phyloP scores from a whole-genome alignment of 2,888 invertebrate species.

The Drosophila nr. fundita region DNA sequence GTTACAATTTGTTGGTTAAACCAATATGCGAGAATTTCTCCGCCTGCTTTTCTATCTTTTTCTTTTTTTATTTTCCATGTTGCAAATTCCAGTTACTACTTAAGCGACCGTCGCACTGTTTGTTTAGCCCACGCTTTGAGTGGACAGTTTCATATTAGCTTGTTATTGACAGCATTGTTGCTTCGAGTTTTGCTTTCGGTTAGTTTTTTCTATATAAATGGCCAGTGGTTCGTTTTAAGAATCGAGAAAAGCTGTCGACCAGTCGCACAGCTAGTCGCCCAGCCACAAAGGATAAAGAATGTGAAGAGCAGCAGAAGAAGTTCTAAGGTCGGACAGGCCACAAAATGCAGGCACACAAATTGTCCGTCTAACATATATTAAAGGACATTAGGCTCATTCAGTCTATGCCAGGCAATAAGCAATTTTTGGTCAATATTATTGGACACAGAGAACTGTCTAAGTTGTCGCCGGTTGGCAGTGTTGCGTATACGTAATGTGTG shows the following conservation, averaged over 20 bases:
- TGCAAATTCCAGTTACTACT: neutral
- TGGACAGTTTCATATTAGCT: slow-evolving; percentile 62
- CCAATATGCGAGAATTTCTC: neutral
- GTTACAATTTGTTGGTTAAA: neutral
- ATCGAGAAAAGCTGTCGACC: slow-evolving; percentile 59
- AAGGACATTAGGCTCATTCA: slow-evolving; percentile 59
- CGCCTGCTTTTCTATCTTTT: neutral
- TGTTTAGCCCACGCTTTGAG: slow-evolving; percentile 28
- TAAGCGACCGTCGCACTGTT: slow-evolving; percentile 26
- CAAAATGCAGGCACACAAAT: slow-evolving; percentile 20
- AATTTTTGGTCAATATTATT: slow-evolving; percentile 70
- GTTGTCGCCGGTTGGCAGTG: slow-evolving; percentile 16
- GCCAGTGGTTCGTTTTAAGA: slow-evolving; percentile 34
- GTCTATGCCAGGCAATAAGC: slow-evolving; percentile 50
- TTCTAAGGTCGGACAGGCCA: slow-evolving; percentile 46
- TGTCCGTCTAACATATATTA: slow-evolving; percentile 36
- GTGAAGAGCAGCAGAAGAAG: slow-evolving; percentile 1
- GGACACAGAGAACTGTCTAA: slow-evolving; percentile 42
- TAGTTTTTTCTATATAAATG: slow-evolving; percentile 16
- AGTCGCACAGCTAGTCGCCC: slow-evolving; percentile 65
- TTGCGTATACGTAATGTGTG: slow-evolving; percentile 65
- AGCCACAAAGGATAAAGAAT: slow-evolving; percentile 48
- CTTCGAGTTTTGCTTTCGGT: slow-evolving; percentile 30
- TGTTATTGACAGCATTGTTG: slow-evolving; percentile 75
- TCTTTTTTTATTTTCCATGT: neutral